Conservation (phyloP, 2,888 invertebrate genomes). For the Platyscelio sp. region DNA sequence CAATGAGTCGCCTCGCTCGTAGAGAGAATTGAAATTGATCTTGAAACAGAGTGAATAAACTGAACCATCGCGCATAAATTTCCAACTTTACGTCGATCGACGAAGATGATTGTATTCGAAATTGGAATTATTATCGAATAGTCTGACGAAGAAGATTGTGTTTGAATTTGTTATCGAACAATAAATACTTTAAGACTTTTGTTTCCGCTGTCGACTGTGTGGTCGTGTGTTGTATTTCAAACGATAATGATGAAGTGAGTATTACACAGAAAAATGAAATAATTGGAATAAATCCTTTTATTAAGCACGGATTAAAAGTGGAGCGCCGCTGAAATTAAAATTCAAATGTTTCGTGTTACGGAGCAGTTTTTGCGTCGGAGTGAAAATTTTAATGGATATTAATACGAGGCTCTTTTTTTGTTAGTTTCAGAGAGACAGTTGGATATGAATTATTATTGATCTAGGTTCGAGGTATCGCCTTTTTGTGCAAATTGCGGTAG, state of each 20-base stretch:
- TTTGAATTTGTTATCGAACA: too few species aligned
- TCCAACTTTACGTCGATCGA: conserved; percentile 4
- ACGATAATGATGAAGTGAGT: conserved; percentile 24
- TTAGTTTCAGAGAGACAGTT: conserved; percentile 9
- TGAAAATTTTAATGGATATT: conserved; percentile 44
- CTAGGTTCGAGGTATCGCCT: conserved; percentile 25
- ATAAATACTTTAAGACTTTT: conserved; percentile 11
- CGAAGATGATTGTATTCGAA: neutral
- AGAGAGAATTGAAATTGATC: conserved; percentile 25
- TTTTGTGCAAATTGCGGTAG: conserved; percentile 42
- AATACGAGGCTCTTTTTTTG: conserved; percentile 15
- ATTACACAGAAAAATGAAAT: conserved; percentile 5
- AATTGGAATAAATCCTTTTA: conserved; percentile 24
- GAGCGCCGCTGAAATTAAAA: conserved; percentile 42
- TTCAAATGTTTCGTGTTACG: conserved; percentile 45
- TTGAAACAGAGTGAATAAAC: conserved; percentile 4
- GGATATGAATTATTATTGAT: conserved; percentile 50
- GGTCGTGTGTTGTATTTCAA: neutral
- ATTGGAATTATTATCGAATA: conserved; percentile 2
- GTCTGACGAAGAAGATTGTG: too few species aligned
- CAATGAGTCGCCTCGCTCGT: neutral
- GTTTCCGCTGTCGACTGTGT: too few species aligned
- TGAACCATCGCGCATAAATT: conserved; percentile 4
- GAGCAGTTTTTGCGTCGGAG: conserved; percentile 34
- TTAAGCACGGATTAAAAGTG: conserved; percentile 29